Conservation (phyloP, 1,140 invertebrate species). For the Lamellibrachia luymesi region DNA sequence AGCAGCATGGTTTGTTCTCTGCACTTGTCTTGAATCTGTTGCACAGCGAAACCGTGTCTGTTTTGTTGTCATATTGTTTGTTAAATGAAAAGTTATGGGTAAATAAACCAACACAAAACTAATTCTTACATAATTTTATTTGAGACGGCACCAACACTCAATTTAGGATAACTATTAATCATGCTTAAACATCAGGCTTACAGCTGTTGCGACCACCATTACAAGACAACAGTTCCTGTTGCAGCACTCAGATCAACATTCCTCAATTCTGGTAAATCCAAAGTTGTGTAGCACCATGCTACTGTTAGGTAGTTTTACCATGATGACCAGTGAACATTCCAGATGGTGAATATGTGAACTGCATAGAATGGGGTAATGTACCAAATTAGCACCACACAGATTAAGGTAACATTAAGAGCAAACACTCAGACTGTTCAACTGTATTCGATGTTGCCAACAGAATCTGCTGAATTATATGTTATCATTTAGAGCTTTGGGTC, state of each 20-base stretch:
- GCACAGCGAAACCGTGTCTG: no score
- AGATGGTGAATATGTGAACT: neutral
- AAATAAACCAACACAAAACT: no score
- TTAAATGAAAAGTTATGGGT: no score
- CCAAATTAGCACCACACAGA: neutral
- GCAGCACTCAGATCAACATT: neutral
- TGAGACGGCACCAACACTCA: no score
- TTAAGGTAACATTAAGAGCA: neutral
- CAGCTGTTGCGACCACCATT: neutral
- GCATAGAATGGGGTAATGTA: neutral
- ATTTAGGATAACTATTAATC: no score
- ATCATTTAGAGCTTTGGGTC: slow-evolving; percentile 17
- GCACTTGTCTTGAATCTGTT: no score
- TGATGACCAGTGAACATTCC: neutral
- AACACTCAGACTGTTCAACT: neutral
- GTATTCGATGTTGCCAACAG: neutral
- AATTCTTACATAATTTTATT: no score
- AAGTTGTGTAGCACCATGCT: neutral
- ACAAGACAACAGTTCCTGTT: neutral
- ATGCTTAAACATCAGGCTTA: no score
- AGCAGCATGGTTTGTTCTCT: no score
- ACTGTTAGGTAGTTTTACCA: neutral
- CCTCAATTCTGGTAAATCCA: neutral
- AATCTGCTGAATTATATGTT: neutral
- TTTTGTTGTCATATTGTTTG: no score